phyloP scores from a whole-genome alignment of 2,888 invertebrate genomes.

The Lasioglossum zephyrum region DNA sequence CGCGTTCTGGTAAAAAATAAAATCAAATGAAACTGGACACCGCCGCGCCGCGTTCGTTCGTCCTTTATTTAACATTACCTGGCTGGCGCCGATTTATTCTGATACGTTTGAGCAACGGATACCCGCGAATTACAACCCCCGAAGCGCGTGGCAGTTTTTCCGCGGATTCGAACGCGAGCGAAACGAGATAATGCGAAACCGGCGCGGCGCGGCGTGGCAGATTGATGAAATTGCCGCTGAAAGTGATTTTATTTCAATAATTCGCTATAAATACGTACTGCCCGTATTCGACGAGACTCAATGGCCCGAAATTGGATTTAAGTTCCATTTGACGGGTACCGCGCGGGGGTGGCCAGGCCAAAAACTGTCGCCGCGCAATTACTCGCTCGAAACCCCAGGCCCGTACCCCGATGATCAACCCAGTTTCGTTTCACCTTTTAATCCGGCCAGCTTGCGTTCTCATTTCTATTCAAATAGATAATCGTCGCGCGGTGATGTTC shows the following conservation, averaged over 20 bases:
- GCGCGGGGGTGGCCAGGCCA: neutral
- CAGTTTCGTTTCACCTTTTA: slow-evolving; percentile 49
- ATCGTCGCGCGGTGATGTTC: slow-evolving; percentile 5
- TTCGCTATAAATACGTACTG: slow-evolving; percentile 57
- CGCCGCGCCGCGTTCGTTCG: neutral
- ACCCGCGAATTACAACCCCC: slow-evolving; percentile 20
- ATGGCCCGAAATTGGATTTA: slow-evolving; percentile 56
- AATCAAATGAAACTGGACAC: neutral
- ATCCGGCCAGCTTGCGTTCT: slow-evolving; percentile 35
- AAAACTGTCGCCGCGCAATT: slow-evolving; percentile 58
- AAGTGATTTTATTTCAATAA: slow-evolving; percentile 64
- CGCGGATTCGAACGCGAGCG: slow-evolving; percentile 15
- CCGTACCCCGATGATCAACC: slow-evolving; percentile 4
- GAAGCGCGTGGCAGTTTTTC: slow-evolving; percentile 16
- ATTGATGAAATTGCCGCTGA: slow-evolving; percentile 53
- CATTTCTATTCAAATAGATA: slow-evolving; percentile 44
- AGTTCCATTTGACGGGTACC: slow-evolving; percentile 49
- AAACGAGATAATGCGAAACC: slow-evolving; percentile 34
- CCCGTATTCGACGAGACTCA: slow-evolving; percentile 24
- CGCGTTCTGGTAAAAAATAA: neutral
- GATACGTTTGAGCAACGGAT: slow-evolving; percentile 14
- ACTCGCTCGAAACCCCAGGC: slow-evolving; percentile 34
- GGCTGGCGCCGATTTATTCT: neutral
- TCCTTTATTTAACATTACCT: slow-evolving; percentile 7
- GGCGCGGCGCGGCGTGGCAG: slow-evolving; percentile 21